Percentiles rank a stretch among this genome's conserved stretches.
phyloP scores from a whole-genome alignment of 2,797 vertebrate species.

The Emys orbicularis region DNA sequence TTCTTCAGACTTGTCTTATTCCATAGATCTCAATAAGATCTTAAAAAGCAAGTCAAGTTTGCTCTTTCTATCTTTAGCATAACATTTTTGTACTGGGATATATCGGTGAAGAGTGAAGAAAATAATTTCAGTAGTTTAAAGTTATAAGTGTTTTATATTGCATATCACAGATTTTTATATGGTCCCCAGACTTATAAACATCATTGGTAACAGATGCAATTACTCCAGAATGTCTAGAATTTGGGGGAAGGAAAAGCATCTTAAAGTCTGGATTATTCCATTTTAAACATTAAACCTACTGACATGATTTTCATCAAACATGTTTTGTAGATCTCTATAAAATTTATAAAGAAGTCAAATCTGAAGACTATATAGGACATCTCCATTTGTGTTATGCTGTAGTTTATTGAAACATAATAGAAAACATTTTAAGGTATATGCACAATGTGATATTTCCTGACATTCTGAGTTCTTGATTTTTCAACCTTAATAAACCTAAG shows the following conservation, averaged over 20 bases:
- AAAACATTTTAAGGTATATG: not conserved
- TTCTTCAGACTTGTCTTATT: not conserved
- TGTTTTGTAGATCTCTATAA: not conserved
- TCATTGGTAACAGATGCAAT: not conserved
- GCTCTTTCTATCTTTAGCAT: not conserved
- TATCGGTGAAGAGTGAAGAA: not conserved
- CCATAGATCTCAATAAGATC: not conserved
- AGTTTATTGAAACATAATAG: not conserved
- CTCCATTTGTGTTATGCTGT: not conserved
- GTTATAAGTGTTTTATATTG: not conserved
- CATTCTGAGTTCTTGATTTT: conserved; percentile 17
- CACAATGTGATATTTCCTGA: not conserved
- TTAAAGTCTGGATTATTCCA: not conserved
- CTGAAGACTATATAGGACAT: not conserved
- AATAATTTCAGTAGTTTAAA: not conserved
- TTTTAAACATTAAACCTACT: not conserved
- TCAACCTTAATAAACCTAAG: conserved; percentile 28
- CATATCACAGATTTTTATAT: not conserved
- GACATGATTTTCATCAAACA: not conserved
- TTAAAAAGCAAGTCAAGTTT: not conserved
- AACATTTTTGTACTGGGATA: not conserved
- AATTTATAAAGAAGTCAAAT: not conserved
- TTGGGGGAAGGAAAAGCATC: not conserved
- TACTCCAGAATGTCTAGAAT: not conserved
- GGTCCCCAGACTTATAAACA: not conserved